Evolutionary conservation across 2,113 vertebrate genomes (phyloP).

Genomic region (Neodon shergylaensis): DNA sequence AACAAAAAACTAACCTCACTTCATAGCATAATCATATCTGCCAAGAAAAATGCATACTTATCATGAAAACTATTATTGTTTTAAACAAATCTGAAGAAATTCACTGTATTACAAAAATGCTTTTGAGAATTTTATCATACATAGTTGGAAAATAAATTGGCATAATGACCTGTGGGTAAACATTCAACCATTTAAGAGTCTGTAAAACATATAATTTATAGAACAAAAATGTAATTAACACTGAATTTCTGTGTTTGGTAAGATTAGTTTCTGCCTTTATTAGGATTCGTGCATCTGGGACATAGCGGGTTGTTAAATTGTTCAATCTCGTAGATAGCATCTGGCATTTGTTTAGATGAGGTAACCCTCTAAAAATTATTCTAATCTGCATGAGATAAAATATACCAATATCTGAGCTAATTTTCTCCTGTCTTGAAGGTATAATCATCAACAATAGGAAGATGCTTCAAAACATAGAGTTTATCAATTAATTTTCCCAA

Average conservation of each 20-base stretch:
- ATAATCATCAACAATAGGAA: background rate
- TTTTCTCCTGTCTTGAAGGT: background rate
- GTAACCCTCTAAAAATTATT: background rate
- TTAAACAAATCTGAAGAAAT: background rate
- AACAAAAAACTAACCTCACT: background rate
- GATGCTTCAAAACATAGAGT: background rate
- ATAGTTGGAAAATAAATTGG: conserved; percentile 16
- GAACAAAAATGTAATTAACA: conserved; percentile 55
- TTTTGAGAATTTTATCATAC: background rate
- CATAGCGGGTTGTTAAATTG: conserved; percentile 52
- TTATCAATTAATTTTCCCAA: background rate
- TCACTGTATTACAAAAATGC: background rate
- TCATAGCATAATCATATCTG: background rate
- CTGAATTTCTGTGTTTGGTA: conserved; percentile 13
- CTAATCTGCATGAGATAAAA: background rate
- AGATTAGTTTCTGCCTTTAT: conserved; percentile 55
- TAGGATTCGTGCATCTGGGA: conserved; percentile 59
- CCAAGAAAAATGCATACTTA: background rate
- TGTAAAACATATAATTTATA: conserved; percentile 29
- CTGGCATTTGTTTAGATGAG: conserved; percentile 47
- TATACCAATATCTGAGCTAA: background rate
- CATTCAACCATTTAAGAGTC: background rate
- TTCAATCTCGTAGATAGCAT: conserved; percentile 26
- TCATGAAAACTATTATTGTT: background rate
- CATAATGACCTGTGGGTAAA: background rate